phyloP scores from a whole-genome alignment of 2,797 vertebrate species.

The Harpagifer antarcticus region DNA sequence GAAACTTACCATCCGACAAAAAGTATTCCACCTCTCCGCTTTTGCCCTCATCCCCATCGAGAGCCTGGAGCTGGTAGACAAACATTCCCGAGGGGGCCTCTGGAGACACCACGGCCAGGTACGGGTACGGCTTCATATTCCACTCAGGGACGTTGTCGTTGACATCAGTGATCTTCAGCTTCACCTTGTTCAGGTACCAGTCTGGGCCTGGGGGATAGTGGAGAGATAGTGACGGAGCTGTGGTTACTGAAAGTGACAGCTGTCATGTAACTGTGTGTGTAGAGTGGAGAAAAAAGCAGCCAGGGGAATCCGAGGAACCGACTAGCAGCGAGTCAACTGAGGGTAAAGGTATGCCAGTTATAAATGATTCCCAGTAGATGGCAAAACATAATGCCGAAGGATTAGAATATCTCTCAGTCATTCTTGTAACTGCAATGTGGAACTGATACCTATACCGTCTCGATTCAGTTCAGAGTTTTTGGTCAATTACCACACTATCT shows the following conservation, averaged over 20 bases:
- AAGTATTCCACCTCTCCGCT: constrained; percentile 91
- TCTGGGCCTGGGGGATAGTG: constrained; percentile 83
- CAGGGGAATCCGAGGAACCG: constrained; percentile 43
- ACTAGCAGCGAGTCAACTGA: constrained; percentile 49
- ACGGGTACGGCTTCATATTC: constrained; percentile 90
- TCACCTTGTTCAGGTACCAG: constrained; percentile 89
- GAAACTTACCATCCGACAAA: constrained; percentile 88
- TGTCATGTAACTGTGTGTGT: constrained; percentile 73
- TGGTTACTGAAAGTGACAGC: constrained; percentile 78
- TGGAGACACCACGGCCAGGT: constrained; percentile 87
- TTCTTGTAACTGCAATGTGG: constrained; percentile 13
- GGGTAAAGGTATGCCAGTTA: constrained; percentile 43
- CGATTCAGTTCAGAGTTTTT: constrained; percentile 32
- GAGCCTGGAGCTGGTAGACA: constrained; percentile 90
- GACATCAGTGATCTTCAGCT: constrained; percentile 88
- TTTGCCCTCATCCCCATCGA: constrained; percentile 88
- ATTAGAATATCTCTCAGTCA: constrained; percentile 41
- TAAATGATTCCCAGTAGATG: constrained; percentile 36
- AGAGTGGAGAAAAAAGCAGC: constrained; percentile 63
- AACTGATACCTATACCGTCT: constrained; percentile 19
- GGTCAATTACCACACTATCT: constrained; percentile 46
- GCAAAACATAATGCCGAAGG: constrained; percentile 32
- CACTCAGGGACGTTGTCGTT: constrained; percentile 91
- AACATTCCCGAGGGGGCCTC: constrained; percentile 79
- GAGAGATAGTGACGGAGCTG: constrained; percentile 64